Percentiles rank a stretch among this genome's conserved stretches.
phyloP scores from a whole-genome alignment of 2,113 vertebrate genomes.

The Callaeas wilsoni region DNA sequence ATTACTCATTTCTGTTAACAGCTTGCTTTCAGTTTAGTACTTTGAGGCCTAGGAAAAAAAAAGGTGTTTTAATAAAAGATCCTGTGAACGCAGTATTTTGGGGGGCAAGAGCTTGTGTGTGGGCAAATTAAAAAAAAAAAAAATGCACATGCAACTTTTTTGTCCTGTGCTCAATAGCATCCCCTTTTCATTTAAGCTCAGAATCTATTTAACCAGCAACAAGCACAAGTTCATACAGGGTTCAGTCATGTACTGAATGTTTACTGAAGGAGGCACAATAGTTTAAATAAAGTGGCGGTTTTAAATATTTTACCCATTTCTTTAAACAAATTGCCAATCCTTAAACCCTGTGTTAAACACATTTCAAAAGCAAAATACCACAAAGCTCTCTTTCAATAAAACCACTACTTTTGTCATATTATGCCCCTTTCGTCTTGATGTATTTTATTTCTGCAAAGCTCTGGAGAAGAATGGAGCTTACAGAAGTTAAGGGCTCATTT shows the following conservation, averaged over 20 bases:
- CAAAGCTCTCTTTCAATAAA: conserved; percentile 68
- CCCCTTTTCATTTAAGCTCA: conserved; percentile 69
- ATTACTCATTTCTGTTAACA: conserved; percentile 89
- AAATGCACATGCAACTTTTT: conserved; percentile 77
- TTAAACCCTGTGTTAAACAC: conserved; percentile 73
- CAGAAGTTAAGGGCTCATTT: conserved; percentile 51
- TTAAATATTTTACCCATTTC: conserved; percentile 83
- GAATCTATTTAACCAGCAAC: conserved; percentile 78
- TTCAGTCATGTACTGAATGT: conserved; percentile 81
- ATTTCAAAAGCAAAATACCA: conserved; percentile 75
- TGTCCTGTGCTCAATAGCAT: conserved; percentile 74
- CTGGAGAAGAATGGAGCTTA: conserved; percentile 34
- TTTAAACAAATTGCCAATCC: conserved; percentile 81
- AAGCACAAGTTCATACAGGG: conserved; percentile 83
- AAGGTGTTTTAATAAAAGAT: conserved; percentile 76
- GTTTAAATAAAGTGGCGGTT: conserved; percentile 79
- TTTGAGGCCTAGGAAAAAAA: conserved; percentile 74
- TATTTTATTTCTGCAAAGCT: conserved; percentile 56
- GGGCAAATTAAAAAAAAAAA: conserved; percentile 76
- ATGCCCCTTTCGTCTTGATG: conserved; percentile 8
- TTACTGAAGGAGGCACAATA: conserved; percentile 81
- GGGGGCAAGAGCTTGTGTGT: conserved; percentile 80
- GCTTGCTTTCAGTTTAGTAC: conserved; percentile 83
- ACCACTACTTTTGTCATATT: conserved; percentile 31
- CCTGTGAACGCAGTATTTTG: conserved; percentile 70